phyloP scores from a whole-genome alignment of 2,797 vertebrate species.

The Lepus townsendii region DNA sequence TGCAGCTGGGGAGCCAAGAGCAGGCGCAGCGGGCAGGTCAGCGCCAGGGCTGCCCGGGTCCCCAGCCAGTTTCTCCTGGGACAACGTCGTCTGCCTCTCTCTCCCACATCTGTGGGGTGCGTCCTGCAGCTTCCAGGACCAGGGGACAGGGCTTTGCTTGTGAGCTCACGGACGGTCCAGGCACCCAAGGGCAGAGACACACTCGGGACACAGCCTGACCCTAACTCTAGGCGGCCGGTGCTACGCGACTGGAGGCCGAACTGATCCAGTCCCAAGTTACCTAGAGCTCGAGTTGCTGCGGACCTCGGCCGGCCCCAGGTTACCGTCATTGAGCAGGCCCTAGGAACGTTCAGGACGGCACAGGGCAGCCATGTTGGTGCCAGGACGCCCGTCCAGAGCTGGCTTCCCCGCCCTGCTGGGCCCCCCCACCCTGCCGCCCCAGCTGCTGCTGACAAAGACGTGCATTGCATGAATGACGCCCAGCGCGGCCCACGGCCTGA shows the following conservation, averaged over 20 bases:
- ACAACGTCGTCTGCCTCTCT: not conserved
- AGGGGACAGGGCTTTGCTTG: not conserved
- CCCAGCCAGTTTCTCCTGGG: not conserved
- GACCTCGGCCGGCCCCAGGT: too few relatives aligned
- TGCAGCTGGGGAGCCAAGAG: not conserved
- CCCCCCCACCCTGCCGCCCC: fast-evolving
- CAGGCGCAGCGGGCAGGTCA: too few relatives aligned
- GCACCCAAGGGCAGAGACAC: fast-evolving
- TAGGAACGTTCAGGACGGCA: not conserved
- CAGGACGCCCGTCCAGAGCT: too few relatives aligned
- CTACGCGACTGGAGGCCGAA: fast-evolving
- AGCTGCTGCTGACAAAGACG: not conserved
- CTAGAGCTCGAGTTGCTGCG: too few relatives aligned
- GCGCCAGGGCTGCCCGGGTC: not conserved
- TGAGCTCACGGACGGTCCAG: not conserved
- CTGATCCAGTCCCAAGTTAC: fast-evolving
- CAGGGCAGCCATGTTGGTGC: fast-evolving
- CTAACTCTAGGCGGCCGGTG: not conserved
- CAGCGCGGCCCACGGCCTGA: not conserved
- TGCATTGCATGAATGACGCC: too few relatives aligned
- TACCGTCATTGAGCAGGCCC: fast-evolving
- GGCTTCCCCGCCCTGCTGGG: not conserved
- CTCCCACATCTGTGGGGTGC: not conserved
- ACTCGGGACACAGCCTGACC: not conserved
- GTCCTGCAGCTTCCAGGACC: too few relatives aligned